A percentile compares a stretch with the other conserved stretches of the same genome.
Evolutionary conservation across 2,888 invertebrate genomes (phyloP).

Genomic region (Brachyopa scutellaris): DNA sequence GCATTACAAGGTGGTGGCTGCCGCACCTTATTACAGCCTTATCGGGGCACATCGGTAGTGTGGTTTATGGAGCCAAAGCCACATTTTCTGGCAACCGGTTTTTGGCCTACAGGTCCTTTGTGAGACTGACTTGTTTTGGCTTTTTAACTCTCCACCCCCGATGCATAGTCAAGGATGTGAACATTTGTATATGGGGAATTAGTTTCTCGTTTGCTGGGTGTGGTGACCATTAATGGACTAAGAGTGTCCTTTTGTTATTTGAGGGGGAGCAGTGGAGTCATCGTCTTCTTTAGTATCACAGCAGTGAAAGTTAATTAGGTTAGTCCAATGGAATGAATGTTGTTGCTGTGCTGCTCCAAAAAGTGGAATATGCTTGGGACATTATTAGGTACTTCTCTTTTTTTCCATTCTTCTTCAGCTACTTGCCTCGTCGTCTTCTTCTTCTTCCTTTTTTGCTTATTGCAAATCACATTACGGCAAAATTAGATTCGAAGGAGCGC

Average conservation of each 20-base stretch:
- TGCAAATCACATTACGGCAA: constrained; percentile 64
- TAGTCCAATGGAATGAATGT: constrained; percentile 67
- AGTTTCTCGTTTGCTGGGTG: constrained; percentile 30
- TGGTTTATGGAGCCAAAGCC: constrained; percentile 35
- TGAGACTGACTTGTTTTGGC: constrained; percentile 17
- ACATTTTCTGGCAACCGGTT: constrained; percentile 51
- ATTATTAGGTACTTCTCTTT: constrained; percentile 21
- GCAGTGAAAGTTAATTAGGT: constrained; percentile 69
- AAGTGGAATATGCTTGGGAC: constrained; percentile 31
- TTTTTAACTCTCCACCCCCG: no score
- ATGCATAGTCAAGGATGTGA: constrained; percentile 3
- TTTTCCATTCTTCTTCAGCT: no score
- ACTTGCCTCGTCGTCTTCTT: no score
- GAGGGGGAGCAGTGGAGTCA: background rate
- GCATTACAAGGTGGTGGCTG: background rate
- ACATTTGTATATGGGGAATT: constrained; percentile 40
- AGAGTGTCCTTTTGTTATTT: constrained; percentile 60
- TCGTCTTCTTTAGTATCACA: background rate
- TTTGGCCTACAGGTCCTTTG: constrained; percentile 52
- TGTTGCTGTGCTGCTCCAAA: constrained; percentile 22
- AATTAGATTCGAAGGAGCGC: constrained; percentile 59
- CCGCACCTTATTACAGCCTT: constrained; percentile 69
- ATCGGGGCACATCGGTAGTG: constrained; percentile 45
- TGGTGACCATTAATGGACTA: constrained; percentile 64
- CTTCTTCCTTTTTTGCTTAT: constrained; percentile 32